Base-by-base conservation (phyloP, 2,888 invertebrate genomes). In the Pemphredon lugubris region DNA sequence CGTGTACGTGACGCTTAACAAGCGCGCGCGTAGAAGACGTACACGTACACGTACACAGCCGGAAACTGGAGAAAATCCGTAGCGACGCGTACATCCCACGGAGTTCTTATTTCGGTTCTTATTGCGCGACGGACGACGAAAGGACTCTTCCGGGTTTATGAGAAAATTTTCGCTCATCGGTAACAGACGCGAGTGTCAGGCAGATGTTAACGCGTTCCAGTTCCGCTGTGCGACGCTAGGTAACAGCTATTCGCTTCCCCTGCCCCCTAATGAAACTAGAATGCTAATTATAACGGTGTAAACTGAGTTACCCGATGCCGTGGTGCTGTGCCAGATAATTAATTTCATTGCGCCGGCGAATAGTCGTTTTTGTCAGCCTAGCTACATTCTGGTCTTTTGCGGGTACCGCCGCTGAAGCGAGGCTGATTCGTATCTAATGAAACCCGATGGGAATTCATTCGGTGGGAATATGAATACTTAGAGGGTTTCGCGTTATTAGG, bases 211-310 rank as follows among this genome's bases (percentile, higher is more conserved):
- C 30, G n/a, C 9, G 26, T 26, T 32, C 30, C 48, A 14, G 13
- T 48, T 30, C 16, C 13, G 48, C 2, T 47, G 21, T 50, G 20
- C 60, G 23, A n/a, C 39, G 37, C 59, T 34, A 44, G 11, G 30
- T 30, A 54, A 73, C 68, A 44, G 60, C 69, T 61, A 61, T 37
- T 2, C 48, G 37, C 53, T 23, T 20, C 40, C 11, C 30, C 26
- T 16, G n/a, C n/a, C 30, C n/a, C 44, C 57, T 47, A 40, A 61
- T 37, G 59, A 59, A 58, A 55, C 54, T 39, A 42, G 40, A 23
- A 66, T 44, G 53, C 37, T 53, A 71, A 75, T 75, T 74, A 74
- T 67, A 75, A 75, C 74, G 63, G 75, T 68, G 44, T 70, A 50
- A 61, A 44, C 20, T 63, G 57, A 26, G 37, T 45, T 39, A 39